Evolutionary conservation across 2,797 vertebrate genomes (phyloP), one percentile per base, ranked within the genome.

Genomic region (Mergus octosetaceus): DNA sequence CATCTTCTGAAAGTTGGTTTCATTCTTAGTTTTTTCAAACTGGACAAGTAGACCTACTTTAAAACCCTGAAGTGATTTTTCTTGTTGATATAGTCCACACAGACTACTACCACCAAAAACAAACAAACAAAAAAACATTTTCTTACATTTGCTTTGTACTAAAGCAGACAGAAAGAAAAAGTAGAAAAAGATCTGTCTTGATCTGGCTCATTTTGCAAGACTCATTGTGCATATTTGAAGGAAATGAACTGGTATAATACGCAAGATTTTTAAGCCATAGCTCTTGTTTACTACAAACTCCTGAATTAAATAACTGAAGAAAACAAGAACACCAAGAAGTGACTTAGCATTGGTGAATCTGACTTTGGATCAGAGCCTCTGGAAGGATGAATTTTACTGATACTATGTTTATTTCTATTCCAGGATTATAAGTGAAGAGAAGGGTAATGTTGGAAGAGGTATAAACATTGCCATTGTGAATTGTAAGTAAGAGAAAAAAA

Each of bases 401-500:
- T 12, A 51, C 6, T 69, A 13, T 45, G 9, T 56, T 77, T 89
- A 16, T 93, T 95, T 96, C 5, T 2, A 39, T 98, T 98, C 81
- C 94, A 98, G 98, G 71, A 91, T 98, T 30, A n/a, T 98, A 36
- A 97, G 91, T 28, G 83, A 94, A 87, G 38, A 51, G 86, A 94
- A 83, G 27, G 72, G 73, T 45, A 95, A 95, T 34, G 91, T n/a
- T 61, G 91, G 64, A 75, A 97, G 97, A 95, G 98, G 98, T 34
- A 98, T 98, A 87, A 98, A 98, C 54, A 94, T 98, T 72, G 98
- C 97, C 60, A 16, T 95, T 66, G 95, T 98, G 77, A 85, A 97
- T 61, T 98, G 98, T 98, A 93, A 98, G 98, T 98, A 87, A 34
- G 25, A 93, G 27, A 43, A 86, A 78, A 66, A 68, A 64, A 14